Base-by-base conservation (phyloP, 2,797 vertebrate genomes). In the Sebastes ruberrimus region DNA sequence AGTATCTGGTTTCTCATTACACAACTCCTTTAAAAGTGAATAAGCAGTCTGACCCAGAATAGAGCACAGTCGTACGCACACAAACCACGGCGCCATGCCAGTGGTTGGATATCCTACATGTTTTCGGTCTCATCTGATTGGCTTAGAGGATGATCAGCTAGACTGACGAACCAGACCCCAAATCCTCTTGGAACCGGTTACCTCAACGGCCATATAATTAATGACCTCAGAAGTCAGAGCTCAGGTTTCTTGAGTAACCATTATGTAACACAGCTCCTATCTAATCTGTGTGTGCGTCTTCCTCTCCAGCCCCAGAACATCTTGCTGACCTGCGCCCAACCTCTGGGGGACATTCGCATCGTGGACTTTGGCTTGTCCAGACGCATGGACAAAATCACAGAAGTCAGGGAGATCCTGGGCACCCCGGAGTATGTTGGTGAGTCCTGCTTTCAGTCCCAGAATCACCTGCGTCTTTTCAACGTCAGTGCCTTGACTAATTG, bases 401-500 rank as follows among this genome's bases (percentile, higher is more conserved):
- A 97, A 85, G 92, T 97, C 75, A 86, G 96, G 49, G 97, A 97
- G 93, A 97, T 97, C 71, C 76, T 97, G 81, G 97, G 97, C 4
- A 97, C 97, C 2, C 96, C 96, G 0, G 97, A 97, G 88, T 97
- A 97, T 76, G 96, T 97, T 13, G 97, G 97, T 97, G 84, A 96
- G 96, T 95, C 30, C 18, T 62, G 59, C 27, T 18, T 60, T 28
- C 6, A 46, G 30, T 13, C 25, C 14, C 25, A 38, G 20, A 32
- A 71, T 32, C 64, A n/a, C 35, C 62, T 46, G 14, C 6, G 16
- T 57, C 65, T 76, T 61, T 63, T 69, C 55, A 78, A 7, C 5
- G 20, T 2, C 27, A 72, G 32, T 10, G 35, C 68, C 42, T 7
- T 32, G 25, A 75, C 80, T 90, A 80, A 94, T 33, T 56, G 49